Evolutionary conservation across 1,140 invertebrate species (phyloP), one percentile per base, ranked within the genome.

Genomic region (Carcinoscorpius rotundicauda): DNA sequence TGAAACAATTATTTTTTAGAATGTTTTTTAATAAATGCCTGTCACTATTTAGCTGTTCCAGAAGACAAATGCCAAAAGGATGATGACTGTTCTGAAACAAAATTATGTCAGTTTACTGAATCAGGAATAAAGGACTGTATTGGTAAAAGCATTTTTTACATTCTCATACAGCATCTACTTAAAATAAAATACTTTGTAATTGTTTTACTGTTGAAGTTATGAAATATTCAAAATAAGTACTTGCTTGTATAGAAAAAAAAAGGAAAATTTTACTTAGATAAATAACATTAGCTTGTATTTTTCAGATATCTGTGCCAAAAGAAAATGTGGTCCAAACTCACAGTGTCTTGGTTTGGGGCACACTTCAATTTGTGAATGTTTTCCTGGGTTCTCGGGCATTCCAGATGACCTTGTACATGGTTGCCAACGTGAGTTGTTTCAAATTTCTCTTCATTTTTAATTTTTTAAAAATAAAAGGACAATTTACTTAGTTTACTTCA

Each of bases 341-440:
- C 76, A 82, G 65, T 90, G 87, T 75, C 81, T 81, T 65, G 80
- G 80, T 59, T 84, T 84, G 49, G 81, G 85, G 68, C 89, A 92
- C 74, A 75, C 81, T 62, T 82, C 88, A 1, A 84, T 87, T 73
- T 95, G 92, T 75, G 82, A 86, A 5, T 95, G 92, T 72, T 84
- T 86, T 70, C 86, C 86, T 64, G 84, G 85, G 49, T 88, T 84
- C 74, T 84, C 85, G 63, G 91, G 91, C 58, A 29, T 29, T 29
- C 29, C 29, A 29, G 29, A 29, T 29, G 92, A 93, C 81, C 90
- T 91, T 0, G 92, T 68, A 53, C 63, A 70, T 63, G 68, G 53
- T 50, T 68, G 67, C 58, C 60, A 65, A 10, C 64, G 67, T 68
- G 56, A 68, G 67, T 59, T 52, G 29, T 29, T 29, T 29, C 29